phyloP scores from a whole-genome alignment of 2,113 vertebrate species.

The Spilogale gracilis region DNA sequence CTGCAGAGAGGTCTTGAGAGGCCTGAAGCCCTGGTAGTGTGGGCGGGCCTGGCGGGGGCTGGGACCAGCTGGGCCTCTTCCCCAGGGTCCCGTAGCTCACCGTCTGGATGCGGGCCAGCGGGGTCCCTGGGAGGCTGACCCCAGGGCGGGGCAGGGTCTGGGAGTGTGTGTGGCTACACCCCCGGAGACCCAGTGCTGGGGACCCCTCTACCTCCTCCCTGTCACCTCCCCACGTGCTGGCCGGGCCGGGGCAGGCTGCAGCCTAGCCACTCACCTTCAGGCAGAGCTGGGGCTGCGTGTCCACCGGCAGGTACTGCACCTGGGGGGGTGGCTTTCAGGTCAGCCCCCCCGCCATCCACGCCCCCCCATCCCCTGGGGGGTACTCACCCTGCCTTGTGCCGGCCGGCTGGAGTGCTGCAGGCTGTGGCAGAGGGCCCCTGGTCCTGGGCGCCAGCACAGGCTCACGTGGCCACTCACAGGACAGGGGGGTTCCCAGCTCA shows the following conservation, averaged over 20 bases:
- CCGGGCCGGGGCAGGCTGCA: accelerated
- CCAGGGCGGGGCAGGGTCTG: not conserved
- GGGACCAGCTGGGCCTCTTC: not conserved
- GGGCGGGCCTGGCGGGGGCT: accelerated
- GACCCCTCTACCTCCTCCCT: accelerated
- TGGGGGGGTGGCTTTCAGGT: not conserved
- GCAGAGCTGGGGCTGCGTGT: constrained; percentile 68
- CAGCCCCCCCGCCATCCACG: accelerated
- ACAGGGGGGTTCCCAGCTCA: constrained; percentile 58
- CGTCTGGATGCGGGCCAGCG: not conserved
- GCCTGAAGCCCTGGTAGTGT: accelerated
- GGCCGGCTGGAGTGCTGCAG: not conserved
- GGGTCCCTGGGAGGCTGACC: not conserved
- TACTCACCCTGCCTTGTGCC: not conserved
- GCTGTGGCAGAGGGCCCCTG: not conserved
- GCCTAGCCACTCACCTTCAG: constrained; percentile 25
- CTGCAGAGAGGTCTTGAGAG: not conserved
- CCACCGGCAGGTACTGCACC: constrained; percentile 47
- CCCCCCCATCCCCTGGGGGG: accelerated
- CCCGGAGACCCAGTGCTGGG: accelerated
- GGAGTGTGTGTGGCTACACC: not conserved
- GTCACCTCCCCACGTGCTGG: accelerated
- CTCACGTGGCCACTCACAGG: constrained; percentile 15
- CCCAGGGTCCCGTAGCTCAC: not conserved
- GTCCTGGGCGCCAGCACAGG: constrained; percentile 52